Base-by-base conservation (phyloP, 1,140 invertebrate species). In the Drosophila sturtevanti region DNA sequence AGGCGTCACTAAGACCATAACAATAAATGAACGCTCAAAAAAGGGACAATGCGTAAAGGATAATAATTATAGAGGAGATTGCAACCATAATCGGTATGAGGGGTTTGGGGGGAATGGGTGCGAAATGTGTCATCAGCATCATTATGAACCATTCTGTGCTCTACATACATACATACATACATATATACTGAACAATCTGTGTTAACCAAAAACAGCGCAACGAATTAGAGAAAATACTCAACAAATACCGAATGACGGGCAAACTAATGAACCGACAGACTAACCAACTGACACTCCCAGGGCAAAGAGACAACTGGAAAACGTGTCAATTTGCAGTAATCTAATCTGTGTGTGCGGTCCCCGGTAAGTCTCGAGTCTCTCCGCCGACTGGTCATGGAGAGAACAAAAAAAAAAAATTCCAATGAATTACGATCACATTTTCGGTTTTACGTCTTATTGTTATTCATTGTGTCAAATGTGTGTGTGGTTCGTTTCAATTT, bases 321-420 rank as follows among this genome's bases (percentile, higher is more conserved):
- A 86, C 87, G 79, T 86, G 82, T 86, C 82, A 86, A 87, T 86
- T 87, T 87, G 71, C 82, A 87, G 79, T 79, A 86, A 86, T 86
- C 82, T 86, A 87, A 86, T 86, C 82, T 86, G 71, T 6, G 4
- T 87, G 82, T 87, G 82, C 71, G 81, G 81, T 86, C 72, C 63
- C 22, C 22, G 22, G 22, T 24, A 3, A 2, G 22, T 37, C 7
- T 10, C 11, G 41, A 34, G 38, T 59, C 63, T 35, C 48, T 16
- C 22, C 34, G 31, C 22, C 22, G 14, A 16, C 60, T 24, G 22
- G 4, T 59, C 64, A 61, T 55, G 64, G 66, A 67, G 64, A n/a
- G n/a, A n/a, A n/a, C n/a, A n/a, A n/a, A n/a, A n/a, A n/a, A n/a
- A 58, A 54, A 34, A 72, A 72, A 73, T 77, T 84, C 72, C 79